Conservation (phyloP, 2,113 vertebrate genomes). For the Tinamus guttatus region DNA sequence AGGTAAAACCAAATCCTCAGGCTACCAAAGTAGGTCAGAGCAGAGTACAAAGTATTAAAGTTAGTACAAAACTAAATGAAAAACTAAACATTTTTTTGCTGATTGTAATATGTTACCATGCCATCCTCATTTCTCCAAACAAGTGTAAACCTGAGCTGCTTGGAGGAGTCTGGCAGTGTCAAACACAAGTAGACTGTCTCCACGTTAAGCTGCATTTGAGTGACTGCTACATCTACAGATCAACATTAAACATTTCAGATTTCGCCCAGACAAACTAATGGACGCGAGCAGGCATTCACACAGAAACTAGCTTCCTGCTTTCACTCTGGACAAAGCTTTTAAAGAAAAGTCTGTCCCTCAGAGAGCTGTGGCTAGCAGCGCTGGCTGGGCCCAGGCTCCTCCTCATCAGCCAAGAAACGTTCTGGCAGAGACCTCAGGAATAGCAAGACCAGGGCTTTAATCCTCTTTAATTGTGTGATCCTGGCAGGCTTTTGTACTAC, state of each 20-base stretch:
- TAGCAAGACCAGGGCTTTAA: constrained; percentile 43
- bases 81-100: background rate
- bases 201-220: background rate
- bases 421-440: constrained; percentile 42
- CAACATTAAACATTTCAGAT: constrained; percentile 30
- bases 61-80: background rate
- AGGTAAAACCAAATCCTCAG: background rate
- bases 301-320: constrained; percentile 36
- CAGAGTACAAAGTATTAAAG: background rate
- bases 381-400: background rate
- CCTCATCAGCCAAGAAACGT: constrained; percentile 6
- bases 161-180: background rate
- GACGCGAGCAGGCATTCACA: constrained; percentile 21
- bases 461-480: constrained; percentile 60
- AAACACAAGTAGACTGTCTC: background rate
- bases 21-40: background rate
- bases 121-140: background rate
- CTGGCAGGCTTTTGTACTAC: constrained; percentile 60
- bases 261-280: constrained; percentile 33
- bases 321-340: constrained; percentile 19
- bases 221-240: background rate
- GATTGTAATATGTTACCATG: background rate
- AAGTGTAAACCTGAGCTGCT: background rate
- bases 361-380: constrained; percentile 41
- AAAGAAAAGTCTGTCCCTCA: constrained; percentile 47